These are phyloP conservation scores for Polyommatus iphigenia DNA, from an alignment of 2,888 invertebrate species.

Conservation along the genomic window DNA sequence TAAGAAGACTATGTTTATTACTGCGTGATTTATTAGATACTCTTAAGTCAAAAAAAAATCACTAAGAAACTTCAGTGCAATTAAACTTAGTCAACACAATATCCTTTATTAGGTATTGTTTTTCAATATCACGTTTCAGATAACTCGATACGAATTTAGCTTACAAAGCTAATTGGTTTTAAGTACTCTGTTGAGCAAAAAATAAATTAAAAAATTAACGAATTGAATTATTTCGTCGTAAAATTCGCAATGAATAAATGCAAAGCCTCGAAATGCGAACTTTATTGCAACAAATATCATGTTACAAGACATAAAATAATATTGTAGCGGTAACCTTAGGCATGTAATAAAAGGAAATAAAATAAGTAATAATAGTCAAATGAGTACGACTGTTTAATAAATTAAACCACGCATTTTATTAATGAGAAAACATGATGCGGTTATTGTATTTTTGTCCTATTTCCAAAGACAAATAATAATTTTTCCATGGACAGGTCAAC, in stretches of 20 bases:
- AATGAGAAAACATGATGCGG: neutral
- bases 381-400: neutral
- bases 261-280: neutral
- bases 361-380: conserved; percentile 1
- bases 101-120: too few species aligned
- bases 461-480: neutral
- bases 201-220: neutral
- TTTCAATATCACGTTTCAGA: too few species aligned
- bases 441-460: neutral
- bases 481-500: neutral
- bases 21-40: too few species aligned
- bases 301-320: conserved; percentile 38
- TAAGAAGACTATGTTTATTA: too few species aligned
- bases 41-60: too few species aligned
- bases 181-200: too few species aligned
- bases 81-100: too few species aligned
- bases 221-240: neutral
- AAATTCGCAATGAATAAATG: neutral
- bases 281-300: neutral
- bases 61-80: too few species aligned
- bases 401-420: neutral
- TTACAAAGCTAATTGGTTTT: too few species aligned
- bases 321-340: conserved; percentile 32
- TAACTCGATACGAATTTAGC: too few species aligned
- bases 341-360: conserved; percentile 1